Base-by-base conservation (phyloP, 1,140 invertebrate species). In the Tetramorium alpestre region DNA sequence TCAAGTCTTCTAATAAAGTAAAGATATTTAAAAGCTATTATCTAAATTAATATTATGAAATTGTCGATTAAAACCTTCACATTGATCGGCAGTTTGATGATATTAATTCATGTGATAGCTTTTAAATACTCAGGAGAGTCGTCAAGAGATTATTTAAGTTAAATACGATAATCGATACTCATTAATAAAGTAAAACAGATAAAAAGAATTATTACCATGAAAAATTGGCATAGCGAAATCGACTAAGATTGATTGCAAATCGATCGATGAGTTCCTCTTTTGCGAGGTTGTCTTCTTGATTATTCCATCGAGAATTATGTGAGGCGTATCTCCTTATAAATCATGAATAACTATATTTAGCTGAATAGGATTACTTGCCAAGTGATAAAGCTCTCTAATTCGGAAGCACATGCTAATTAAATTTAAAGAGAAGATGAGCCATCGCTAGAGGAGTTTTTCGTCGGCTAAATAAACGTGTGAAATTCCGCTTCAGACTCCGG, bases 321-420 rank as follows among this genome's bases (percentile, higher is more conserved):
- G 13, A 2, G 38, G 22, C 33, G 13, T 73, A 73, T 82, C 54
- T 49, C 54, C 54, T n/a, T 47, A 13, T 33, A 44, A 72, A 44
- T 47, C 25, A 54, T 41, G 80, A 73, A 13, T 54, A 38, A 10
- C 28, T 86, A 70, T 58, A 78, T 64, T 86, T 70, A 86, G 47
- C 1, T 58, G 25, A 76, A 41, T 56, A 60, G 47, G 28, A 62
- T 87, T 67, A 25, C 22, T 54, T 13, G 18, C 25, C 47, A 67
- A 65, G 28, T 28, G 69, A 47, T 81, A 47, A 87, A 87, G 58
- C 41, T n/a, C 58, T 16, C 1, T 51, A 67, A 58, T 67, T 67
- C 58, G 18, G 47, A 81, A 81, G 25, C 85, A 41, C 18, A 60
- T 81, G 28, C 69, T 87, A 81, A 88, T 88, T 81, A 81, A 87